phyloP scores from a whole-genome alignment of 2,113 vertebrate species.

The Irena cyanogastra region DNA sequence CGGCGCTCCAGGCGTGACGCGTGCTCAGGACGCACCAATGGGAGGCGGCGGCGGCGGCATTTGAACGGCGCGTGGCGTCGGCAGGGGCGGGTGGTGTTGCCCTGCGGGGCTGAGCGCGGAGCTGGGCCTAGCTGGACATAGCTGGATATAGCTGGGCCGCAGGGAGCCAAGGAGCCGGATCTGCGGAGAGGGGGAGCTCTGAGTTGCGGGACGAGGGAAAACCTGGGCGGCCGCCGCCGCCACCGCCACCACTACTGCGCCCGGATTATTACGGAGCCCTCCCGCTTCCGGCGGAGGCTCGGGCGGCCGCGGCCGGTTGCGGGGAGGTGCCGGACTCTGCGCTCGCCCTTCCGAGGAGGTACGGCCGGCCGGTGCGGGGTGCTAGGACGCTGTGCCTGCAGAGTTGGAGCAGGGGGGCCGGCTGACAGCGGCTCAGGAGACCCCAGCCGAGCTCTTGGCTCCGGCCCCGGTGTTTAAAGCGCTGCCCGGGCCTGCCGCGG shows the following conservation, averaged over 20 bases:
- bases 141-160: not conserved
- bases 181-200: too few species aligned
- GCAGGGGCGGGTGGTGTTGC: not conserved
- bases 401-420: rapidly evolving
- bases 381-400: not conserved
- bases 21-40: not conserved
- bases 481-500: not conserved
- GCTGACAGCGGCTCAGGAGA: not conserved
- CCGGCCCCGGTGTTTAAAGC: rapidly evolving
- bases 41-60: not conserved
- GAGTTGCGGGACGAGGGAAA: not conserved
- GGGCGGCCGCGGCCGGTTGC: not conserved
- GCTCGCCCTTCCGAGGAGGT: not conserved
- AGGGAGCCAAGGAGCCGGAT: not conserved
- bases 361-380: not conserved
- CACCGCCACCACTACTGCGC: not conserved
- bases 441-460: not conserved
- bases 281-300: not conserved
- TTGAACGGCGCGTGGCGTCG: not conserved
- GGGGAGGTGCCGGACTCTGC: not conserved
- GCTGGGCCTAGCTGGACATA: too few species aligned
- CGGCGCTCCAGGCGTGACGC: not conserved
- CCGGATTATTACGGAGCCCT: not conserved
- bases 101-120: not conserved
- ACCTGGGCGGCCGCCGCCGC: too few species aligned